Base-by-base conservation (phyloP, 2,113 vertebrate genomes). In the Puffinus mauretanicus region DNA sequence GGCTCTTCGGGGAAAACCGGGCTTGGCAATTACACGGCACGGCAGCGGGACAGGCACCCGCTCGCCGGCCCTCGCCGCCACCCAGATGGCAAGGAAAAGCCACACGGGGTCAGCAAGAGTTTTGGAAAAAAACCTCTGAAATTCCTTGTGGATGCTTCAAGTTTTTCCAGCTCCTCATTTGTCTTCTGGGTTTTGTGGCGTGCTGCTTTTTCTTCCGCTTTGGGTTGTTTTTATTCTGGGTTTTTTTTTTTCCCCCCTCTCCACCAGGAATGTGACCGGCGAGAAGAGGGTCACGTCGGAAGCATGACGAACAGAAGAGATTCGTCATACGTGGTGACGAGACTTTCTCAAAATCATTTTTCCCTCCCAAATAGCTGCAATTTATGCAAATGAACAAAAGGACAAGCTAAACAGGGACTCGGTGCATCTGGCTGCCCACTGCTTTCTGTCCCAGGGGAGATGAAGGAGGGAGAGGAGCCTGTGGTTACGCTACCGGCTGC, bases 121-220 rank as follows among this genome's bases (percentile, higher is more conserved):
- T 82, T 88, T 29, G 27, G 64, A 7, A 11, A 42, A 38, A 54
- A 30, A 7, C 2, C 5, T 11, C 14, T 26, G 36, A 95, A 88
- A 88, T 95, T 92, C 88, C 40, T 93, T 52, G 65, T 0, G 40
- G 54, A 58, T 93, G 76, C 57, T 84, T 83, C 76, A 86, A 60
- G 52, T 60, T 94, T 96, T 96, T 94, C 96, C 90, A 92, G 72
- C 49, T 84, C n/a, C 70, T 93, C 92, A 3, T 97, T 83, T 83
- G 64, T 16, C 79, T 83, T 82, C 38, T 51, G 89, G 57, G 16
- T 16, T 94, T 93, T 13, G 88, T 6, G 90, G 90, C 3, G 3
- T 11, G 58, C 16, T 32, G 70, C 6, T 88, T 94, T 92, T 88
- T 62, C 90, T 94, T 92, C 95, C 24, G 26, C 36, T 92, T 73